Base-by-base conservation (phyloP, 1,140 invertebrate species). In the Caenorhabditis brenneri region DNA sequence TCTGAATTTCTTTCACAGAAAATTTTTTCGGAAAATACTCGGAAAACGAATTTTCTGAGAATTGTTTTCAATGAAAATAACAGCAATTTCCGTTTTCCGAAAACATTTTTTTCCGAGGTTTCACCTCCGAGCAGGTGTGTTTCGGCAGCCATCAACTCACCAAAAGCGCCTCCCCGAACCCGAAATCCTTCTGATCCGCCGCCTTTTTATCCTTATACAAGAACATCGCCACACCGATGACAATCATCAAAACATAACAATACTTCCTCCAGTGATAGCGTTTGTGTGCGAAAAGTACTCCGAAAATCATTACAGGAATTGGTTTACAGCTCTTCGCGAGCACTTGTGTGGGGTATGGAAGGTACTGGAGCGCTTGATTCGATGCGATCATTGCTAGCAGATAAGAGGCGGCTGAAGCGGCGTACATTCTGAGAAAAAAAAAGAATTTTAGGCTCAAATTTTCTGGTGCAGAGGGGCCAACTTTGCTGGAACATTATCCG, bases 261-360 rank as follows among this genome's bases (percentile, higher is more conserved):
- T 98, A 99, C 90, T 99, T 97, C 79, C 92, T 93, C 31, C 95
- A 87, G 0, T 95, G 93, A 92, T 99, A 99, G 0, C 93, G 87
- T 88, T 94, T 94, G 46, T 93, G 93, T 0, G 96, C 97, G 74
- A 99, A 91, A 0, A 99, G 88, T 1, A 99, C 96, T 22, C 97
- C 97, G 15, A 99, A 93, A 33, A 99, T 92, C 95, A 99, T 96
- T 0, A 99, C 96, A 1, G 97, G 97, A 87, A 99, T 98, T 0
- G 97, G 97, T 91, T 99, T 99, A 31, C 95, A 96, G 9, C 96
- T 96, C 92, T 99, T 99, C 0, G 95, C 97, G 19, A 99, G 94
- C n/a, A 94, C 94, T 93, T 97, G 96, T 5, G 97, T 98, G 0
- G 97, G 97, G 92, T 99, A 99, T 84, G 94, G 95, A 15, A 99